These are phyloP conservation scores for Abrostola triplasia DNA, from an alignment of 2,888 invertebrate genomes.

Conservation along the genomic window DNA sequence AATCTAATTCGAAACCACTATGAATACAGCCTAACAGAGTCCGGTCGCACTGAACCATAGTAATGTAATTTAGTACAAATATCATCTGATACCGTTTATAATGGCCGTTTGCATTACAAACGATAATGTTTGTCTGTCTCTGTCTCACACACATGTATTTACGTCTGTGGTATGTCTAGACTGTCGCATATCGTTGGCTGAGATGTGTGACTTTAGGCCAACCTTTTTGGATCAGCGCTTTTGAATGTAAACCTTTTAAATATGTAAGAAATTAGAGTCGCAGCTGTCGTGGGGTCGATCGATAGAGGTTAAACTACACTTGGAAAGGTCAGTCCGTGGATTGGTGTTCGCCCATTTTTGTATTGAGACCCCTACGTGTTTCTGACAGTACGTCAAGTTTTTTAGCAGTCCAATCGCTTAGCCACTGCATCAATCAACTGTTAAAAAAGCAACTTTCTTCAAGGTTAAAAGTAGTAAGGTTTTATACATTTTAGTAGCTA, in stretches of 20 bases:
- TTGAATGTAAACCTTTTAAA: too few relatives aligned
- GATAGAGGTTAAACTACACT: too few relatives aligned
- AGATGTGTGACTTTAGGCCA: not conserved
- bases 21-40: slow-evolving; percentile 19
- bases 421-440: too few relatives aligned
- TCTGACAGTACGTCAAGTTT: too few relatives aligned
- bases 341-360: too few relatives aligned
- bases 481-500: slow-evolving; percentile 2
- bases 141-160: slow-evolving; percentile 3
- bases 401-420: too few relatives aligned
- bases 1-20: too few relatives aligned
- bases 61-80: slow-evolving; percentile 53
- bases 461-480: not conserved
- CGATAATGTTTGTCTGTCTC: slow-evolving; percentile 27
- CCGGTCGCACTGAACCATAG: slow-evolving; percentile 23
- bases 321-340: too few relatives aligned
- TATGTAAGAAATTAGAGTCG: too few relatives aligned
- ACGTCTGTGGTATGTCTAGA: slow-evolving; percentile 15
- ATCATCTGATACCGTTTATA: slow-evolving; percentile 37
- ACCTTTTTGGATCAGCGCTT: too few relatives aligned
- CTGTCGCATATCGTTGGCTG: not conserved
- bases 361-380: too few relatives aligned
- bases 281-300: too few relatives aligned
- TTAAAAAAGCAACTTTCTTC: not conserved
- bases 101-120: slow-evolving; percentile 25